Conservation (phyloP, 35 echinoderm and acorn worm genomes). For the Lytechinus pictus region DNA sequence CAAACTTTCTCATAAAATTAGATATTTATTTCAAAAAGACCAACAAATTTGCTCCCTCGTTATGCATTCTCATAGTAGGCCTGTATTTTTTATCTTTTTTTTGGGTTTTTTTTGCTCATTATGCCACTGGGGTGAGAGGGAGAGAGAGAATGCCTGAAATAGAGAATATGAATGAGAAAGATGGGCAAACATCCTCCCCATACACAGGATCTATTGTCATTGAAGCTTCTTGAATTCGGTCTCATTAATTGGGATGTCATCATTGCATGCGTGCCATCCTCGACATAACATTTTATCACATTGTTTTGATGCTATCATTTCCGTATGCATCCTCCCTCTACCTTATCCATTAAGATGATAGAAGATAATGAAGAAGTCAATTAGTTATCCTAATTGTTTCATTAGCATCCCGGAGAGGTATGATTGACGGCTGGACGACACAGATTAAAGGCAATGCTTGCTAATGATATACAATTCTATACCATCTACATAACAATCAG, state of each 20-base stretch:
- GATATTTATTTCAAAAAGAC: no score
- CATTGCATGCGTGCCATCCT: background rate
- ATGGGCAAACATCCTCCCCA: no score
- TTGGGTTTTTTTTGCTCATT: no score
- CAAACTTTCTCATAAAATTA: no score
- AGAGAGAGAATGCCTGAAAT: background rate
- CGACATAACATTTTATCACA: background rate
- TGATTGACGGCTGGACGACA: conserved; percentile 16
- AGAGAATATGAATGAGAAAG: background rate
- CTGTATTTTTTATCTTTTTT: no score
- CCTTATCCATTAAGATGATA: background rate
- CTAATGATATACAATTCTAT: background rate
- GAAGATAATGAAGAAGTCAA: background rate
- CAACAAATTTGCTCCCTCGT: no score
- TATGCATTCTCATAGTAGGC: no score
- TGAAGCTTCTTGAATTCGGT: background rate
- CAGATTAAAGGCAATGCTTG: background rate
- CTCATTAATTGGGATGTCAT: background rate
- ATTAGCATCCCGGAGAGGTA: background rate
- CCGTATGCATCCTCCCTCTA: background rate
- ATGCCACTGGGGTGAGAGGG: background rate
- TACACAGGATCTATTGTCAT: background rate
- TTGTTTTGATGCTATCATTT: conserved; percentile 18
- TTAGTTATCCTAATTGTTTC: conserved; percentile 44
- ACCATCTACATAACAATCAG: background rate